phyloP scores from a whole-genome alignment of 35 echinoderm and acorn worm species.

The Chiridota heheva region DNA sequence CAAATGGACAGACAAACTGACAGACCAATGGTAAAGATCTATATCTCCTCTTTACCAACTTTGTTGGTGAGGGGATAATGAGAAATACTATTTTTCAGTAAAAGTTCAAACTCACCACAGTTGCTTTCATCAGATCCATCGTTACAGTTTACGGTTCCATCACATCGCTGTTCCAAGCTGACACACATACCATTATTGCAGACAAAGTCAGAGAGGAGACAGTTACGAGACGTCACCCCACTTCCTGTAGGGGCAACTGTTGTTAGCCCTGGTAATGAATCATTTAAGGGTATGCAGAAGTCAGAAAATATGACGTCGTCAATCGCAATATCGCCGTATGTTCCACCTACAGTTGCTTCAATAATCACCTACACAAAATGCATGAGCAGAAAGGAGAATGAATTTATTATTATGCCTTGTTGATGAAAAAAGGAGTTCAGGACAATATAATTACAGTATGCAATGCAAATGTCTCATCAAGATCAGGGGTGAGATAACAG shows the following conservation, averaged over 20 bases:
- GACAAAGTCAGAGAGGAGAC: constrained; percentile 48
- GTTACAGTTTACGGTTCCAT: constrained; percentile 43
- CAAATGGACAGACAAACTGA: no score
- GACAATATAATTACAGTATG: no score
- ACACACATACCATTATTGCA: constrained; percentile 66
- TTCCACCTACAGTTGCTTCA: constrained; percentile 76
- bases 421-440: no score
- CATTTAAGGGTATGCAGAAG: constrained; percentile 28
- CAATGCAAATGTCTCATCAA: no score
- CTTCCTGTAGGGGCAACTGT: constrained; percentile 40
- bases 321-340: constrained; percentile 86
- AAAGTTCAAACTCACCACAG: constrained; percentile 57
- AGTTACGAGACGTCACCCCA: constrained; percentile 23
- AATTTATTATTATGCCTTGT: no score
- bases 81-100: no score
- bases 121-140: constrained; percentile 69
- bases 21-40: no score
- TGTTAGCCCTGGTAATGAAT: constrained; percentile 41
- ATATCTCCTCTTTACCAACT: no score
- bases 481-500: no score
- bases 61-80: no score
- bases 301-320: constrained; percentile 79
- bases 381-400: background rate
- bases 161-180: constrained; percentile 36
- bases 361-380: constrained; percentile 90